phyloP scores from a whole-genome alignment of 2,113 vertebrate species.

The Nymphicus hollandicus region DNA sequence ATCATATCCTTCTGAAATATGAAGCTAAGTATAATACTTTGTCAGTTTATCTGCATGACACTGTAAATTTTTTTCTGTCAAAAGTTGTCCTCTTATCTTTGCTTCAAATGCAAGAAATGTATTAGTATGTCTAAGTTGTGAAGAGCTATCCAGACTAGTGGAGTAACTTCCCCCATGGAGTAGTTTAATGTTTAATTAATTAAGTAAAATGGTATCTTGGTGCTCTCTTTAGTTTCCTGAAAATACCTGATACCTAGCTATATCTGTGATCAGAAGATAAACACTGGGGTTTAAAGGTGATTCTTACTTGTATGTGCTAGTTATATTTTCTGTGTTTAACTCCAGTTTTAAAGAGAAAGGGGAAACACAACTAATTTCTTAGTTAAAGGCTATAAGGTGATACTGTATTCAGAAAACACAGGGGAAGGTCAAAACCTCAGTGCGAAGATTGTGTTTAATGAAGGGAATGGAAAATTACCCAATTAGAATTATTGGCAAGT shows the following conservation, averaged over 20 bases:
- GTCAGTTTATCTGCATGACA: not conserved
- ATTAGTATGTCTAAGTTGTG: not conserved
- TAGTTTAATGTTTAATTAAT: not conserved
- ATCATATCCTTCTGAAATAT: not conserved
- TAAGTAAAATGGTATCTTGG: not conserved
- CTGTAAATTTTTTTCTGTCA: not conserved
- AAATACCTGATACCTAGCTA: not conserved
- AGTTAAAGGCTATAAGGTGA: not conserved
- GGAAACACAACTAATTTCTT: not conserved
- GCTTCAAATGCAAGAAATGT: slow-evolving; percentile 2
- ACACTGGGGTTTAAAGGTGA: not conserved
- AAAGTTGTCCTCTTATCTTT: not conserved
- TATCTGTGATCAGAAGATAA: not conserved
- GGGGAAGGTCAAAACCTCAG: not conserved
- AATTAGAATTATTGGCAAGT: not conserved
- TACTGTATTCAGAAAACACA: not conserved
- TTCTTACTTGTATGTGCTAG: not conserved
- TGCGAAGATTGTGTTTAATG: not conserved
- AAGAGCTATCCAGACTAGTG: not conserved
- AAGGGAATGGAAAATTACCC: not conserved
- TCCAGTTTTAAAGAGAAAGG: not conserved
- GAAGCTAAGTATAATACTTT: not conserved
- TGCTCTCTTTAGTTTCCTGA: not conserved
- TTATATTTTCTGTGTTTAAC: not conserved
- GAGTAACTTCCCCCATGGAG: not conserved